Conservation (phyloP, 2,113 vertebrate species). For the Perccottus glenii region DNA sequence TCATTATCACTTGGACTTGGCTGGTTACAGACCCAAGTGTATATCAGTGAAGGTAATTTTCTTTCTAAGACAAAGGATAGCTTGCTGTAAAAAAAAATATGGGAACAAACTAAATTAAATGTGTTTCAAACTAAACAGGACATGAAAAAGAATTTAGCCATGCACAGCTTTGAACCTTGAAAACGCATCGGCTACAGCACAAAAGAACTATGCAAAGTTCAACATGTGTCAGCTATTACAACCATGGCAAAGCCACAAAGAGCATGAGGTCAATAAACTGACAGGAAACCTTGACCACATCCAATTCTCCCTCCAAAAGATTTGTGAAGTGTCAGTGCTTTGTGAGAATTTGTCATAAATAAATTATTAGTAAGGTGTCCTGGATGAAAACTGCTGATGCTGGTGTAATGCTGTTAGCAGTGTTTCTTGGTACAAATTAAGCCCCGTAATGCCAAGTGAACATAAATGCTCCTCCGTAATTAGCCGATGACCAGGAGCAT, state of each 20-base stretch:
- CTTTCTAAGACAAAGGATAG: too few relatives aligned
- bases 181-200: constrained; percentile 24
- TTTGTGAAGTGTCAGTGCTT: constrained; percentile 12
- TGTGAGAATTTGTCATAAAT: constrained; percentile 18
- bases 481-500: constrained; percentile 41
- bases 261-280: constrained; percentile 3
- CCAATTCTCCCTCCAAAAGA: constrained; percentile 6
- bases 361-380: constrained; percentile 10
- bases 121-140: constrained; percentile 20
- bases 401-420: constrained; percentile 4
- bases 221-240: constrained; percentile 8
- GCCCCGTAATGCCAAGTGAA: constrained; percentile 30
- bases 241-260: constrained; percentile 27
- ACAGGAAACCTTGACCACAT: background rate
- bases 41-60: too few relatives aligned
- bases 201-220: constrained; percentile 10
- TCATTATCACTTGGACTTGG: background rate
- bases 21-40: too few relatives aligned
- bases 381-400: constrained; percentile 7
- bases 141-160: background rate
- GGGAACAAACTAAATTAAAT: background rate
- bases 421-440: constrained; percentile 38
- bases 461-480: constrained; percentile 48
- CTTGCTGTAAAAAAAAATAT: too few relatives aligned
- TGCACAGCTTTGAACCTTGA: constrained; percentile 37